Base-by-base conservation (phyloP, 2,113 vertebrate genomes). In the Calcarius ornatus region DNA sequence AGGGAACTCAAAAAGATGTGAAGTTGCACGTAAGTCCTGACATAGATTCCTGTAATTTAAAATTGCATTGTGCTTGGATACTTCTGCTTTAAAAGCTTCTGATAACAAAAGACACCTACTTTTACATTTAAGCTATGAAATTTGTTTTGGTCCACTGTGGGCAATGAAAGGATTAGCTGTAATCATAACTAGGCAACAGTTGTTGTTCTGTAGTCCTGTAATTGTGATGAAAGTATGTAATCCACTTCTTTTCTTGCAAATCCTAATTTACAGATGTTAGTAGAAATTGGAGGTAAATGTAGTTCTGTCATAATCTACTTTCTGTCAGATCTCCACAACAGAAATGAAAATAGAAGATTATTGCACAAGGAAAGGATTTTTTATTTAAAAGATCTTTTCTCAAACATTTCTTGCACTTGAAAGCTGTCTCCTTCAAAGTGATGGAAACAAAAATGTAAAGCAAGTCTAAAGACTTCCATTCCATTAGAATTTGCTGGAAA, bases 191-290 rank as follows among this genome's bases (percentile, higher is more conserved):
- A 93, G 65, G 61, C 66, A 97, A 79, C 45, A 94, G 69, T 95
- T 97, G 88, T 94, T 96, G 50, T 94, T 86, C 54, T 83, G 16
- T 63, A 80, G 73, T 50, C 27, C 56, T 96, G 43, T 96, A 94
- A 97, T 93, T 96, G 87, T 88, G 95, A 96, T 95, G 61, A 94
- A 95, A 93, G 71, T 85, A 94, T 45, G 87, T 97, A 95, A 97
- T 95, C 88, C 33, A 92, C 75, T 97, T 83, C 68, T 95, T 94
- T 94, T 87, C 91, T 93, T 93, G 45, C 86, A 97, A 96, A 97
- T 96, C 77, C 75, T 94, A 96, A 97, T 96, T 94, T 97, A 90
- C 75, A 96, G 88, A 96, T 97, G 89, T 95, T 97, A 65, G 23
- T 81, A 85, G 79, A 92, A 92, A 91, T 38, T 54, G 38, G 69